phyloP scores from a whole-genome alignment of 2,797 vertebrate species.

The Sebastes iracundus region DNA sequence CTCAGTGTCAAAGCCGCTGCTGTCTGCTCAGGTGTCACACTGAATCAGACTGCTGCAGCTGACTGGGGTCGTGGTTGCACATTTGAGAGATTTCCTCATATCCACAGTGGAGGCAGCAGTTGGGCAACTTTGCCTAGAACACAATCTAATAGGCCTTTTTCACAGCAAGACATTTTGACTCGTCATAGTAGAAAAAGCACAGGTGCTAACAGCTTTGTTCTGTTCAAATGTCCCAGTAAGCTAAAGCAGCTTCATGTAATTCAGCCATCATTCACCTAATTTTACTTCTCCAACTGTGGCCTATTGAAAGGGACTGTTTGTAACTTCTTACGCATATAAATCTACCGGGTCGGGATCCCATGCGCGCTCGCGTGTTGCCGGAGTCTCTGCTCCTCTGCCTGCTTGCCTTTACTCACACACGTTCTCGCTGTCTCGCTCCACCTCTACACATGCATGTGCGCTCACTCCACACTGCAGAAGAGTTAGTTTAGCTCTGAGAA shows the following conservation, averaged over 20 bases:
- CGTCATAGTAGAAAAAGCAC: neutral
- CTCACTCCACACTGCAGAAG: no score
- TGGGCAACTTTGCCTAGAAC: neutral
- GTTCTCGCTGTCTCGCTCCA: no score
- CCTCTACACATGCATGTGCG: no score
- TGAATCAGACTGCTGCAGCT: neutral
- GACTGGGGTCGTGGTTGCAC: neutral
- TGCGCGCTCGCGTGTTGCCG: no score
- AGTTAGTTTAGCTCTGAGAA: no score
- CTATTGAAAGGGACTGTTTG: no score
- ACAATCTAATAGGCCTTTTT: neutral
- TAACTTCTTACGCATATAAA: no score
- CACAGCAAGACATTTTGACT: neutral
- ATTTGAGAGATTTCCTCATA: neutral
- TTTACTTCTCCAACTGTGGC: neutral
- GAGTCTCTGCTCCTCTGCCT: no score
- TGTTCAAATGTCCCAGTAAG: neutral
- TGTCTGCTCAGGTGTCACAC: conserved; percentile 9
- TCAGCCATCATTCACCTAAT: neutral
- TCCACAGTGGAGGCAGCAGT: neutral
- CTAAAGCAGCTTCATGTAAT: neutral
- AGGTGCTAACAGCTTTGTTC: neutral
- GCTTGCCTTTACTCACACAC: no score
- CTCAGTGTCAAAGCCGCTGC: neutral
- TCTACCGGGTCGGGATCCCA: no score